These are phyloP conservation scores for Phylloscopus trochiloides DNA, from an alignment of 2,113 vertebrate species.

Conservation along the genomic window DNA sequence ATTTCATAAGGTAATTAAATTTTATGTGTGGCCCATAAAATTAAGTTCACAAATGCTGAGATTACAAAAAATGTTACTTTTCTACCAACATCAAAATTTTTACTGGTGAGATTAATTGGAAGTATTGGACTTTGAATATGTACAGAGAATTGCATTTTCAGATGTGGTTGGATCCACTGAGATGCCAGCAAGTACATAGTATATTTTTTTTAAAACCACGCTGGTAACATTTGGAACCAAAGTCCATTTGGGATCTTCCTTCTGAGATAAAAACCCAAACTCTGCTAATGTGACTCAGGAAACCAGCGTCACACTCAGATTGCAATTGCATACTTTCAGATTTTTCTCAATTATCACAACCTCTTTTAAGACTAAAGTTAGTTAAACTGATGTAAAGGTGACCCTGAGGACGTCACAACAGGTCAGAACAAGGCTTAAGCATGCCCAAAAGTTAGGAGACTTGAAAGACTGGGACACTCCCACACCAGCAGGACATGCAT, in stretches of 20 bases:
- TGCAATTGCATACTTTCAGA: not conserved
- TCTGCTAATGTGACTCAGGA: not conserved
- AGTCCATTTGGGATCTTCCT: not conserved
- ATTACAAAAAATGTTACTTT: not conserved
- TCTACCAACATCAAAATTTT: not conserved
- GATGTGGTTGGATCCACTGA: not conserved
- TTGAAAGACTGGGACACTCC: not conserved
- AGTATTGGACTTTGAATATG: not conserved
- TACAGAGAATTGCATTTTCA: not conserved
- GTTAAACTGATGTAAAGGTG: not conserved
- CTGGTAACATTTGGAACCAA: not conserved
- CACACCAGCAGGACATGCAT: not conserved
- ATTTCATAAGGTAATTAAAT: not conserved
- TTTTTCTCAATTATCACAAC: not conserved
- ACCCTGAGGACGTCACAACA: not conserved
- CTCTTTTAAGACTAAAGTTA: not conserved
- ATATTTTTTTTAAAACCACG: not conserved
- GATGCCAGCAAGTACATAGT: not conserved
- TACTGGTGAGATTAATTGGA: not conserved
- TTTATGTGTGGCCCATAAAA: not conserved
- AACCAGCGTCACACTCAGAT: not conserved
- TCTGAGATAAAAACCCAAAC: not conserved
- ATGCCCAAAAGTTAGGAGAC: not conserved
- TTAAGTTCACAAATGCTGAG: not conserved
- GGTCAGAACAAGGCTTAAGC: not conserved